Evolutionary conservation across 2,113 vertebrate species (phyloP), one percentile per base, ranked within the genome.

Genomic region (Archocentrus centrarchus): DNA sequence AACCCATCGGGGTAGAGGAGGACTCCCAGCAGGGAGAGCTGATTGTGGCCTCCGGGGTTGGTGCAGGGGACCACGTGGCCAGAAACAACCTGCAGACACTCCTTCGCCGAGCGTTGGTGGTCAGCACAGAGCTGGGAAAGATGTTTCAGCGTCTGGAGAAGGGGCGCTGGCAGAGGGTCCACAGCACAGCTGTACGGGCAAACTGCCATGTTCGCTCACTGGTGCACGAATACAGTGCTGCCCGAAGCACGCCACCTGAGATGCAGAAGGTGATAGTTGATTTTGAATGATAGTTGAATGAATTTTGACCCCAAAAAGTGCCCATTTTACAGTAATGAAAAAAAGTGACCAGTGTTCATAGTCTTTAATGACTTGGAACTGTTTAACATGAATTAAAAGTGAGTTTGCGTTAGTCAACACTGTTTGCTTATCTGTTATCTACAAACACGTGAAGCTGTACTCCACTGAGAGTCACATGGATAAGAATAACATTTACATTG

Each of bases 121-220:
- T 99, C 84, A 99, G 97, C 94, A 97, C 97, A 0, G 98, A 99
- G 85, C 93, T 99, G 80, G 97, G 96, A 13, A 98, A 97, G 93
- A 98, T 99, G 62, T 97, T 98, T 77, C 97, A 98, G 88, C 96
- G 98, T 62, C 91, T 99, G 91, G 97, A 98, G 92, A 98, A 97
- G 85, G 97, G 96, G 0, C 96, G 97, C 58, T 99, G 98, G 98
- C 97, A 97, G 11, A 95, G 97, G 2, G 97, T 99, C 1, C 98
- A 99, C 88, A 97, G 96, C 93, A 96, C 98, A 24, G 98, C 97
- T 0, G 96, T 99, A 20, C 95, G 97, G 30, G 96, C 97, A 17
- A 97, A 97, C 78, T 98, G 97, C 90, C 98, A 99, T 0, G 97
- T 99, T 15, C 97, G 96, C 3, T 98, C 98, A 7, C 97, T 99